Conservation (phyloP, 1,140 invertebrate species). For the Magallana gigas region DNA sequence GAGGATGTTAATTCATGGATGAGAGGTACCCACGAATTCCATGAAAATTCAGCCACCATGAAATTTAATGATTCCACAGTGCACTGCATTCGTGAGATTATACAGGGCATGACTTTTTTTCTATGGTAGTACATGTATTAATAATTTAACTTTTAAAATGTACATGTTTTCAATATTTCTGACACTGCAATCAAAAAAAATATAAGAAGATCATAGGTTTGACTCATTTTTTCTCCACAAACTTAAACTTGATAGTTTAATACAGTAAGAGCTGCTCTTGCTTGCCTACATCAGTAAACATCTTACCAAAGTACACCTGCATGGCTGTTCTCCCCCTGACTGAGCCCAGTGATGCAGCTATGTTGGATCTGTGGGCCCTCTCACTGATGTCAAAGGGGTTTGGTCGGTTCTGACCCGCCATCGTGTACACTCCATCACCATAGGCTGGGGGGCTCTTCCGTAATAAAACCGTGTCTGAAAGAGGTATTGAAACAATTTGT, state of each 20-base stretch:
- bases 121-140: too few relatives aligned
- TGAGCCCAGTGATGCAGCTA: constrained; percentile 89
- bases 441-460: constrained; percentile 96
- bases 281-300: neutral
- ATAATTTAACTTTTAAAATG: too few relatives aligned
- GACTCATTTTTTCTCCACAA: too few relatives aligned
- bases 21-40: too few relatives aligned
- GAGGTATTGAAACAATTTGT: neutral
- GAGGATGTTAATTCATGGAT: too few relatives aligned
- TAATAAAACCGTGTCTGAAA: constrained; percentile 89
- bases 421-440: constrained; percentile 89
- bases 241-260: too few relatives aligned
- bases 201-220: neutral
- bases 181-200: neutral
- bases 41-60: too few relatives aligned
- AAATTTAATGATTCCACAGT: too few relatives aligned
- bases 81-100: too few relatives aligned
- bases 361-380: constrained; percentile 86
- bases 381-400: constrained; percentile 93
- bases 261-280: too few relatives aligned
- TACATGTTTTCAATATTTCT: neutral
- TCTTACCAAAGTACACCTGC: constrained; percentile 96
- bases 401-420: constrained; percentile 91
- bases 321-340: constrained; percentile 93
- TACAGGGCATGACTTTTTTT: too few relatives aligned